phyloP scores from a whole-genome alignment of 1,140 invertebrate genomes.

The Vollenhovia emeryi region DNA sequence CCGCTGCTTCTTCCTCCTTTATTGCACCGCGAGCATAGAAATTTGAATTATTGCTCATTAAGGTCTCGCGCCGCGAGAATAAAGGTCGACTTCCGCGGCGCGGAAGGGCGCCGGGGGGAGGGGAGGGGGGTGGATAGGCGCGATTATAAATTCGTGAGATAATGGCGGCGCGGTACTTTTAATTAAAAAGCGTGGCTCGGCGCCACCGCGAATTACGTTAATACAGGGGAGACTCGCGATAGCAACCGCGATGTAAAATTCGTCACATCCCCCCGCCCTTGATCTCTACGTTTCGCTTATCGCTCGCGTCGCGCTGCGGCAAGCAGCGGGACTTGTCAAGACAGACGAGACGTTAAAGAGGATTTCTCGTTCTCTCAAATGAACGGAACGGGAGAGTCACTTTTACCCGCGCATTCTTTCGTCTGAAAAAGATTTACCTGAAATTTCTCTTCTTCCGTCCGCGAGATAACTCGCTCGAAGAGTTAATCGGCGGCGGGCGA shows the following conservation, averaged over 20 bases:
- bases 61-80: constrained; percentile 65
- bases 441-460: background rate
- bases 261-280: background rate
- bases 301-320: background rate
- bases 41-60: constrained; percentile 79
- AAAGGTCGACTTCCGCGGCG: constrained; percentile 68
- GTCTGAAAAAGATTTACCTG: background rate
- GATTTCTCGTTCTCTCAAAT: background rate
- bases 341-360: background rate
- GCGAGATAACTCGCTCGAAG: background rate
- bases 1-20: constrained; percentile 7
- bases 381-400: background rate
- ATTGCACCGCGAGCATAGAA: constrained; percentile 60
- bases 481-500: constrained; percentile 27
- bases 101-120: constrained; percentile 41
- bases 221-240: constrained; percentile 67
- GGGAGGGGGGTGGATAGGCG: constrained; percentile 58
- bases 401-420: background rate
- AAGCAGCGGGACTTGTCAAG: constrained; percentile 3
- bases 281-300: constrained; percentile 16
- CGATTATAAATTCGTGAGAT: constrained; percentile 82
- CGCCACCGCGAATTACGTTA: constrained; percentile 77
- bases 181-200: constrained; percentile 79
- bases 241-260: constrained; percentile 49
- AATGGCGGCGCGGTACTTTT: constrained; percentile 79